phyloP scores from a whole-genome alignment of 2,113 vertebrate genomes.

The Spermophilus dauricus region DNA sequence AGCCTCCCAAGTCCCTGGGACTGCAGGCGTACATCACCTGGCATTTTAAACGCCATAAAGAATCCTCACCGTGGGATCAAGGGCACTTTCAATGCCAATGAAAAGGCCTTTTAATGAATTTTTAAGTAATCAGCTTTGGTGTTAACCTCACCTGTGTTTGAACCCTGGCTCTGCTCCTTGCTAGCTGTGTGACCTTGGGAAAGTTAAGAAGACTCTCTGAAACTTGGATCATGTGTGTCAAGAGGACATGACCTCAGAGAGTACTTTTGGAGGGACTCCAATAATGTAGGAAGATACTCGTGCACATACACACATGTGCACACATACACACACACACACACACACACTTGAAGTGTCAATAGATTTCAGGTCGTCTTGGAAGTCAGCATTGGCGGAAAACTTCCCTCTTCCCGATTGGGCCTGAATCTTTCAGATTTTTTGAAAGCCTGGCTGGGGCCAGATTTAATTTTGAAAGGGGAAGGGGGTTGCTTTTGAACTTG shows the following conservation, averaged over 20 bases:
- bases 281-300: too few relatives aligned
- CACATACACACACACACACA: too few relatives aligned
- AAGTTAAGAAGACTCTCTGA: neutral
- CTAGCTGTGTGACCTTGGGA: neutral
- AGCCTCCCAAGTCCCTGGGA: too few relatives aligned
- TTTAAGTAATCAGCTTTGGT: neutral
- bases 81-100: neutral
- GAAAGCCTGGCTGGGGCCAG: conserved; percentile 62
- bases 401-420: conserved; percentile 39
- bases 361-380: conserved; percentile 63
- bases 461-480: conserved; percentile 77
- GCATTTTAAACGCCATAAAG: neutral
- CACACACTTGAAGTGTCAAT: conserved; percentile 37
- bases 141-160: neutral
- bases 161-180: neutral
- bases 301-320: fast-evolving
- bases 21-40: too few relatives aligned
- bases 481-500: conserved; percentile 79
- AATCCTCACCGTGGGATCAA: neutral
- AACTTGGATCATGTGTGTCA: neutral
- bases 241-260: neutral
- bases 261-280: neutral
- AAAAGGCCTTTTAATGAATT: neutral
- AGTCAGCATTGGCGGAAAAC: conserved; percentile 49
- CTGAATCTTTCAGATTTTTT: conserved; percentile 75